These are phyloP conservation scores for Betta splendens DNA, from an alignment of 2,797 vertebrate genomes.

Conservation along the genomic window DNA sequence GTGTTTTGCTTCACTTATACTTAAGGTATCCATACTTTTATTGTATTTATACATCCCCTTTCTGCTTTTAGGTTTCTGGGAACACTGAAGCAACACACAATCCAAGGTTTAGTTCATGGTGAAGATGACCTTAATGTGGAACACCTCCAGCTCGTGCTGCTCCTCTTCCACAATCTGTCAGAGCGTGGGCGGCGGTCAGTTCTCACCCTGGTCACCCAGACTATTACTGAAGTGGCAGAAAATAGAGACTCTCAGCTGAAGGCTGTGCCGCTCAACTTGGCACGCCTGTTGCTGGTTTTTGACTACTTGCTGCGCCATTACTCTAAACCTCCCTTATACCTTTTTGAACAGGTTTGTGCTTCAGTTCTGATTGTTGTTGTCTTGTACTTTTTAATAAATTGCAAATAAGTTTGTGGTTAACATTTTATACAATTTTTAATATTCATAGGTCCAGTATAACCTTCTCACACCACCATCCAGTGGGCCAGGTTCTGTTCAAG, in stretches of 20 bases:
- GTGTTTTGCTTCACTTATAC: no score
- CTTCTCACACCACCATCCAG: conserved; percentile 91
- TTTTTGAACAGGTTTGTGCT: conserved; percentile 91
- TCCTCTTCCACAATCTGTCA: conserved; percentile 96
- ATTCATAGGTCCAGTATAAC: conserved; percentile 92
- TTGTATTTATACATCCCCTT: no score
- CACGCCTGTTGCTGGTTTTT: conserved; percentile 91
- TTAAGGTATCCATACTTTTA: no score
- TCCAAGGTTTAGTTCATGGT: conserved; percentile 87
- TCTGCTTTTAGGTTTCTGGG: conserved; percentile 86
- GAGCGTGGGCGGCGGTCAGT: conserved; percentile 88
- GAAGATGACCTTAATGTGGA: conserved; percentile 97
- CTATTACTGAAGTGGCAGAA: conserved; percentile 88
- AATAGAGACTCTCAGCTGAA: conserved; percentile 87
- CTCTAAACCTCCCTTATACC: conserved; percentile 90
- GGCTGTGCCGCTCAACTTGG: conserved; percentile 89
- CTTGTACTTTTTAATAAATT: no score
- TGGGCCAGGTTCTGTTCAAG: conserved; percentile 84
- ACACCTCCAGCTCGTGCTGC: conserved; percentile 94
- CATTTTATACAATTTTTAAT: background rate
- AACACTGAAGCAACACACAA: conserved; percentile 92
- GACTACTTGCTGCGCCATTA: conserved; percentile 97
- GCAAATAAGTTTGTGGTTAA: background rate
- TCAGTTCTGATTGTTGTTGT: background rate
- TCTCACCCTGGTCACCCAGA: conserved; percentile 88